A percentile compares a stretch with the other conserved stretches of the same genome.
phyloP scores from a whole-genome alignment of 2,113 vertebrate species.

The Montifringilla adamsi region DNA sequence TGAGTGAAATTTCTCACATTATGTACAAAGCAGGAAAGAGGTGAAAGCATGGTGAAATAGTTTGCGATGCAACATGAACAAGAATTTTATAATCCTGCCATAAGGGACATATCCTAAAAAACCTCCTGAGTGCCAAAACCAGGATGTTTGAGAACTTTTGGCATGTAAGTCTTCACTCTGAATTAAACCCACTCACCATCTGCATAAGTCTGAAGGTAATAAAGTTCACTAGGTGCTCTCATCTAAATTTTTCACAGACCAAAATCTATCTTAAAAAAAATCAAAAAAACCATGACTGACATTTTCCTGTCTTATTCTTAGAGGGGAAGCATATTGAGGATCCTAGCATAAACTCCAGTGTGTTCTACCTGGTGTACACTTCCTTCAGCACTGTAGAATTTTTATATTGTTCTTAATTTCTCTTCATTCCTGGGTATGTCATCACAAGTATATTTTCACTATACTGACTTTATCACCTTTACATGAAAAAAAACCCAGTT shows the following conservation, averaged over 20 bases:
- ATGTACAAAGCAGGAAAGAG: background rate
- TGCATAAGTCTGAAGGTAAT: constrained; percentile 46
- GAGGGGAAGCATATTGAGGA: background rate
- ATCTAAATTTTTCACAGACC: background rate
- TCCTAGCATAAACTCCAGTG: background rate
- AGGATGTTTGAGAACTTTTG: constrained; percentile 32
- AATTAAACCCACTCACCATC: constrained; percentile 57
- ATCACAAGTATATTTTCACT: background rate
- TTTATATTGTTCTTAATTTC: background rate
- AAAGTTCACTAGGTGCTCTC: constrained; percentile 28
- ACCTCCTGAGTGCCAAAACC: background rate
- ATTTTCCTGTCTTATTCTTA: background rate
- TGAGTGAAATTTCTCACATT: background rate
- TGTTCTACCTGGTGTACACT: background rate
- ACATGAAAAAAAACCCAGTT: background rate
- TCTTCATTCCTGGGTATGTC: background rate
- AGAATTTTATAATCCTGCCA: background rate
- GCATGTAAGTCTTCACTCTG: background rate
- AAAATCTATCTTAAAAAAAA: background rate
- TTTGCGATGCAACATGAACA: background rate
- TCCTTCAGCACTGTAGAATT: background rate
- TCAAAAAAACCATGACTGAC: background rate
- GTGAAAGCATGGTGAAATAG: background rate
- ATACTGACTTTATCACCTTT: background rate
- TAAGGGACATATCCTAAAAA: constrained; percentile 20